Percentiles rank a stretch among this genome's conserved stretches.
Conservation (phyloP, 2,797 vertebrate genomes). For the Bradypodion ventrale region DNA sequence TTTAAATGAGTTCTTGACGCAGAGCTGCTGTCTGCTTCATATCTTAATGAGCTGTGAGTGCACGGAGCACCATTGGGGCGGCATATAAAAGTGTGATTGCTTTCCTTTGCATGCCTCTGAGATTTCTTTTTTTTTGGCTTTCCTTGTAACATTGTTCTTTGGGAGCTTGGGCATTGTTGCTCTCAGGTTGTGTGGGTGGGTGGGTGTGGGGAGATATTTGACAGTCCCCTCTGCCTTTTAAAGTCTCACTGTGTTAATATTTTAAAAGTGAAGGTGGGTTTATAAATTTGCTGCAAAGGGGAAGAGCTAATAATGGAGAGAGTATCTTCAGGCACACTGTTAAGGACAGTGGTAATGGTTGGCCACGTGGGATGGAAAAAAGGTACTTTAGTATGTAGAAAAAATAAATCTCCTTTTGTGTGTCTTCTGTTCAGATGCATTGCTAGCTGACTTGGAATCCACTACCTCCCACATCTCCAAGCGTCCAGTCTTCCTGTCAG, state of each 20-base stretch:
- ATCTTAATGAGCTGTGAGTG: slow-evolving; percentile 48
- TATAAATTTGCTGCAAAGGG: neutral
- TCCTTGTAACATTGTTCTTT: neutral
- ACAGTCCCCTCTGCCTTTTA: neutral
- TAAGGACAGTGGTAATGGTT: neutral
- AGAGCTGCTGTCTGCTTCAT: slow-evolving; percentile 52
- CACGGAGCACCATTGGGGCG: too few species aligned
- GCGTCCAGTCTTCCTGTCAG: slow-evolving; percentile 87
- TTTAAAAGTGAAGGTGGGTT: rapidly evolving
- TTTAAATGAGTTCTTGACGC: slow-evolving; percentile 51
- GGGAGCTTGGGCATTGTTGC: rapidly evolving
- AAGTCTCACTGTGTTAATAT: slow-evolving; percentile 7
- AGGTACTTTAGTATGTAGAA: neutral
- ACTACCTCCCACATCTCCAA: slow-evolving; percentile 97
- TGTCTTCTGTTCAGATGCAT: slow-evolving; percentile 80
- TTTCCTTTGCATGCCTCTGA: slow-evolving; percentile 9
- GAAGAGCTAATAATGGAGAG: neutral
- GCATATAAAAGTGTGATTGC: too few species aligned
- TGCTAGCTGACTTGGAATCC: slow-evolving; percentile 95
- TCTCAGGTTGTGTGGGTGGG: slow-evolving; percentile 27
- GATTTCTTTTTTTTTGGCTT: slow-evolving; percentile 25
- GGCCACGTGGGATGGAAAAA: neutral
- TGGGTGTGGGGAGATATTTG: slow-evolving; percentile 6
- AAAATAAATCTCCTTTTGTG: rapidly evolving
- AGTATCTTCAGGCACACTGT: neutral